Percentiles rank a stretch among this genome's conserved stretches.
Conservation (phyloP, 2,113 vertebrate species). For the Tonatia bakeri region DNA sequence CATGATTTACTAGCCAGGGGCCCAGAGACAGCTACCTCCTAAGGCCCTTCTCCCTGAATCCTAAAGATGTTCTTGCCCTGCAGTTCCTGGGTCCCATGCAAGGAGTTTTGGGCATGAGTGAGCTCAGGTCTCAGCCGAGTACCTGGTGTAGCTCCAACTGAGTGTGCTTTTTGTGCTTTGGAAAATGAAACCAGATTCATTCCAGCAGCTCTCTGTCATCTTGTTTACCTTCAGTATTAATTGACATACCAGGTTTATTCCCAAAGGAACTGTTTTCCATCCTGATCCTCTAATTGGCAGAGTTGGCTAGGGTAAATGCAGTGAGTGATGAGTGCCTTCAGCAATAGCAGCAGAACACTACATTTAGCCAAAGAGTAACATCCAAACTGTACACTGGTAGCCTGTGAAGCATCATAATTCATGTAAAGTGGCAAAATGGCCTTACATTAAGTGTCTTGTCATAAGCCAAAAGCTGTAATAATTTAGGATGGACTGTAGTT, state of each 20-base stretch:
- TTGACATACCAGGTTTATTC: neutral
- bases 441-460: neutral
- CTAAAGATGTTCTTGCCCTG: neutral
- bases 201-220: neutral
- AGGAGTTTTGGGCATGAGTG: neutral
- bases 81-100: neutral
- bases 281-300: neutral
- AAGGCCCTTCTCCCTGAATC: neutral
- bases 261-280: neutral
- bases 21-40: neutral
- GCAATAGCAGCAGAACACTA: neutral
- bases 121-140: neutral
- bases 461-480: neutral
- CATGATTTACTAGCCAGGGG: neutral
- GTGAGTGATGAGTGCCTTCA: neutral
- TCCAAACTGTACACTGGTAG: neutral
- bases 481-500: neutral
- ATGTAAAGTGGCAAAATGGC: neutral
- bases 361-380: neutral
- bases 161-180: neutral
- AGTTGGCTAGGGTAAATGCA: neutral
- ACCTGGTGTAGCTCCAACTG: neutral
- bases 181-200: neutral
- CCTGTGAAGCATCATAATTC: neutral
- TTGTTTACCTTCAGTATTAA: neutral